Percentiles rank a stretch among this genome's conserved stretches.
Conservation (phyloP, 2,888 invertebrate genomes). For the Vesta saturnalis region DNA sequence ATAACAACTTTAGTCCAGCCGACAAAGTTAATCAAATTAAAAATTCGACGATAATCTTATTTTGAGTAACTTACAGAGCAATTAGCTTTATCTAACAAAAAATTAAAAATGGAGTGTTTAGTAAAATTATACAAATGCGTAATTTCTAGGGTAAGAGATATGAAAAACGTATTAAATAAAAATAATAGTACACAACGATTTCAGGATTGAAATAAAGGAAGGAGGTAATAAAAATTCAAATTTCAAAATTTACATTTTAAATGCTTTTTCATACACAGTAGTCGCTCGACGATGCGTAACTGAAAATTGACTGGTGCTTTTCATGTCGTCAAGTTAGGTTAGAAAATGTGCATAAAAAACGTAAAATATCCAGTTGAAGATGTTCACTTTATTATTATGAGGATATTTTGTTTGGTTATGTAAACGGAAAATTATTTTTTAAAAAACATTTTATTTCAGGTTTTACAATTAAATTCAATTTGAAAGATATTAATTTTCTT, state of each 20-base stretch:
- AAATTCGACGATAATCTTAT: constrained; percentile 30
- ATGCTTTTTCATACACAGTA: constrained; percentile 59
- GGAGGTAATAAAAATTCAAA: constrained; percentile 61
- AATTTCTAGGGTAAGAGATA: constrained; percentile 7
- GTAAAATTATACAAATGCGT: neutral
- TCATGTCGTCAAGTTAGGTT: constrained; percentile 35
- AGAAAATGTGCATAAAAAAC: constrained; percentile 34
- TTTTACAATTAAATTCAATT: no score
- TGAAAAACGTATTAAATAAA: constrained; percentile 21
- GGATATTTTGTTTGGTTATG: neutral
- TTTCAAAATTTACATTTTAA: constrained; percentile 61
- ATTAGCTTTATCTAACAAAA: neutral
- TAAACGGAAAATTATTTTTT: no score
- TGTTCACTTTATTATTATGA: constrained; percentile 18
- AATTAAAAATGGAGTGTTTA: neutral
- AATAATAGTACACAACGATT: constrained; percentile 35
- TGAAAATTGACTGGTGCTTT: constrained; percentile 50
- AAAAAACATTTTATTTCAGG: no score
- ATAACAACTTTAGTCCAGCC: constrained; percentile 37
- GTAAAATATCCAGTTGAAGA: constrained; percentile 20
- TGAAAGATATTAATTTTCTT: no score
- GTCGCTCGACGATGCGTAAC: constrained; percentile 55
- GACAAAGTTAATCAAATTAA: constrained; percentile 37
- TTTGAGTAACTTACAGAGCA: constrained; percentile 12
- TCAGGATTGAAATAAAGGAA: constrained; percentile 40